Base-by-base conservation (phyloP, 1,140 invertebrate genomes). In the Drosophila santomea region DNA sequence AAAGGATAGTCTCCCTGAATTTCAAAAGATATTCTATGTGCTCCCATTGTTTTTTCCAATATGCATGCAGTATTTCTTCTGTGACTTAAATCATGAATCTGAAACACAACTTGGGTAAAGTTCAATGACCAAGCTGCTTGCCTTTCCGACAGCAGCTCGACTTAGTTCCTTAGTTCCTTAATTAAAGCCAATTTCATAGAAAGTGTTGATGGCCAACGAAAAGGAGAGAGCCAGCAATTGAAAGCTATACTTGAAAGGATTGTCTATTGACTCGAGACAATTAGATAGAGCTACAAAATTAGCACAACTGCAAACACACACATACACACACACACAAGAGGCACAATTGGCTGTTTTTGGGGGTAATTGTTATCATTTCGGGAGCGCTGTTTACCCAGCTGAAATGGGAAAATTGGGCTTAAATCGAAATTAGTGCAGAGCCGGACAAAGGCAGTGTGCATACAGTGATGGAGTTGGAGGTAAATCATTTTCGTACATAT, bases 291-390 rank as follows among this genome's bases (percentile, higher is more conserved):
- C 50, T 60, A 57, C 66, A 77, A 52, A 73, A 80, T 81, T 84
- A 75, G 75, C 68, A 83, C 76, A 82, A 67, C 74, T 72, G 15
- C 64, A 47, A 36, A 15, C 32, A 51, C 41, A 28, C 32, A 68
- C 7, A 23, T 11, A 43, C 32, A 12, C 20, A 44, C 20, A 2
- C 20, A 20, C 20, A 20, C 20, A 20, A 20, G 15, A 45, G 15
- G 32, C 15, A 51, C 47, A 51, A 67, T 15, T 35, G 41, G 38
- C 12, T 0, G 28, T 28, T 20, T 20, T 20, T 20, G 50, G 25
- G 36, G 43, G n/a, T 68, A 54, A 64, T 64, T 82, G 78, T 82
- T 77, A 69, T 72, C 56, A 77, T 85, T 85, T 78, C 68, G 66
- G 45, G 63, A 68, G 68, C 80, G 43, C 45, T 72, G 71, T 88